Evolutionary conservation across 2,113 vertebrate species (phyloP).

Genomic region (Hippocampus mohnikei): DNA sequence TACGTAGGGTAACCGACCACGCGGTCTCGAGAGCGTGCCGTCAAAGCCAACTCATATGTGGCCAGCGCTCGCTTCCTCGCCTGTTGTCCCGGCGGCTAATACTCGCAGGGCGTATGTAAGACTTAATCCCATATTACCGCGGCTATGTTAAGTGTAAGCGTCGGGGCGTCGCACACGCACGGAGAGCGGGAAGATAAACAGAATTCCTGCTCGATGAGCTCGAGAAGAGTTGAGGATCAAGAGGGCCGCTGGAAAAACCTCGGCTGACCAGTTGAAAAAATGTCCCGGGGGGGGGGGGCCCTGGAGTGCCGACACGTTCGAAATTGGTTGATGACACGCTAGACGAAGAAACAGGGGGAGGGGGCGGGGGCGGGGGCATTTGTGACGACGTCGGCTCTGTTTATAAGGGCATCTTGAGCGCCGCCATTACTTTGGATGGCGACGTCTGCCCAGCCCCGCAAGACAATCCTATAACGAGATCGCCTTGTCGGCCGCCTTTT

Average conservation of each 20-base stretch:
- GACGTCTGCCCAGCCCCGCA: slow-evolving; percentile 19
- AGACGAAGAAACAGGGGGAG: no score
- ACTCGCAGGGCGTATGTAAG: slow-evolving; percentile 30
- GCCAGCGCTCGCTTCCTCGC: slow-evolving; percentile 41
- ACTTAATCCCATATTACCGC: slow-evolving; percentile 63
- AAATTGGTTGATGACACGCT: no score
- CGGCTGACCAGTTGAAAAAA: no score
- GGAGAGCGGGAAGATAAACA: slow-evolving; percentile 49
- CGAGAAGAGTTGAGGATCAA: neutral
- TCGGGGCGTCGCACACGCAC: slow-evolving; percentile 52
- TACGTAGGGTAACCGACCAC: neutral
- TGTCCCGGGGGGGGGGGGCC: no score
- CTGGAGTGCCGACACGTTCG: no score
- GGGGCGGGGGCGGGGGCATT: no score
- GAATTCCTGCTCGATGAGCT: slow-evolving; percentile 42
- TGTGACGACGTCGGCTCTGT: neutral
- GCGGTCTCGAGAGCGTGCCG: neutral
- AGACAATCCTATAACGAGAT: slow-evolving; percentile 57
- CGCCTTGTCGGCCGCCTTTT: slow-evolving; percentile 29
- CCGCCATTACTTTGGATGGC: neutral
- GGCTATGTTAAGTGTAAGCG: slow-evolving; percentile 69
- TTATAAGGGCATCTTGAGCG: slow-evolving; percentile 10
- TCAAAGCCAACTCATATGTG: slow-evolving; percentile 47
- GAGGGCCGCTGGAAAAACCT: neutral
- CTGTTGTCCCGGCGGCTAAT: slow-evolving; percentile 36